Percentiles rank a stretch among this genome's conserved stretches.
These are phyloP conservation scores for Escarpia spicata DNA, from an alignment of 2,888 invertebrate species.

Conservation along the genomic window DNA sequence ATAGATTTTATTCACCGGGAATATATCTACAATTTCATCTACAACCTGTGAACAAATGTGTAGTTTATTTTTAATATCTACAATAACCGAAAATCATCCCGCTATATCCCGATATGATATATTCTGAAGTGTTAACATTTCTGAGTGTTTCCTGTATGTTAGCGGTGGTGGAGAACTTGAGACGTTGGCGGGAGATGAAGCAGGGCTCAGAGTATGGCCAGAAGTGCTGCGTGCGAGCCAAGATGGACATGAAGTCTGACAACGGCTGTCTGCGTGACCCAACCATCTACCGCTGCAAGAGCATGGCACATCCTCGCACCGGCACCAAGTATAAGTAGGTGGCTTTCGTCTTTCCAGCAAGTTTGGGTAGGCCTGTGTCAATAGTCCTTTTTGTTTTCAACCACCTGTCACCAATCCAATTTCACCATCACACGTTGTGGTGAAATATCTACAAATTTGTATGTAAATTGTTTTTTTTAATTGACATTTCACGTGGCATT, in stretches of 20 bases:
- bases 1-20: no score
- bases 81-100: no score
- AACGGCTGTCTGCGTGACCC: slow-evolving; percentile 99
- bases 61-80: no score
- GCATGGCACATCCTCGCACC: slow-evolving; percentile 91
- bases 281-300: slow-evolving; percentile 97
- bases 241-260: slow-evolving; percentile 94
- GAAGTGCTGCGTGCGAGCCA: slow-evolving; percentile 93
- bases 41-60: no score
- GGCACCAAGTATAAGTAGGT: slow-evolving; percentile 91
- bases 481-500: slow-evolving; percentile 20
- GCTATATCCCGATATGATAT: no score
- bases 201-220: slow-evolving; percentile 82
- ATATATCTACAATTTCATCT: no score
- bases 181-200: slow-evolving; percentile 95
- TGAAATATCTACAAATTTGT: no score
- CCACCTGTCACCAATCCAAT: background rate
- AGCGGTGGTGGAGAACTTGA: slow-evolving; percentile 86
- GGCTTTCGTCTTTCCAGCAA: background rate
- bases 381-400: background rate
- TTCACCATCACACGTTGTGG: background rate
- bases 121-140: no score
- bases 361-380: no score
- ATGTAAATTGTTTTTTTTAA: background rate
- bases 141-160: slow-evolving; percentile 25